Base-by-base conservation (phyloP, 2,888 invertebrate genomes). In the Aquatica leii region DNA sequence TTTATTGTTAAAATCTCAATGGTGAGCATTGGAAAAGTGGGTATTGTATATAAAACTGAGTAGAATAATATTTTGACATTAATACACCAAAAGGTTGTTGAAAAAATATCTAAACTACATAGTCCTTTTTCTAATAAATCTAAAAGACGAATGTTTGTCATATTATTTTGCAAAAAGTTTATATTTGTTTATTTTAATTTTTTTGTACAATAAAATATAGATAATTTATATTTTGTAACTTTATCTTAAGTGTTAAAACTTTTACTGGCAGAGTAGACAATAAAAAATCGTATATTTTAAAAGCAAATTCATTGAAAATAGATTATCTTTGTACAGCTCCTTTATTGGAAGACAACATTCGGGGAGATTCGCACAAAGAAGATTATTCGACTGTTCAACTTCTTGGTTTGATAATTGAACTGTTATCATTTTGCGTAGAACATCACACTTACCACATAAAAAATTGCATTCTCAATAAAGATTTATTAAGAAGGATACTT, bases 371-470 rank as follows among this genome's bases (percentile, higher is more conserved):
- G 3, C 89, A 91, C 67, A 92, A 91, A 79, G 98, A 98, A 83
- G 98, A 98, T 82, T 97, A 97, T 82, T 92, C 95, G 83, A 97
- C 96, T 58, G 98, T 98, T 71, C 98, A 98, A 84, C 86, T 98
- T 69, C 85, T 98, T 70, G 95, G 97, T 59, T 87, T 98, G 72
- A 96, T 99, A 68, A 84, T 99, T 75, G 98, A 99, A 82, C 86
- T 99, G 73, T 85, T 99, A 70, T 93, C 97, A 40, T 99, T 98
- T 84, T 99, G 98, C 84, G 97, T 99, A 51, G 98, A 99, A 82
- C 98, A 99, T 85, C 99, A 99, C 85, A 94, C 95, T 62, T 97
- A 96, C 86, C 96, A 98, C 85, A 97, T 98, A 83, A 97, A 98
- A 82, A 97, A 97, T 81, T 98, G 96, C 84, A 93, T 98, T 82